A percentile compares a stretch with the other conserved stretches of the same genome.
These are phyloP conservation scores for Embiotoca jacksoni DNA, from an alignment of 2,113 vertebrate species.

Conservation along the genomic window DNA sequence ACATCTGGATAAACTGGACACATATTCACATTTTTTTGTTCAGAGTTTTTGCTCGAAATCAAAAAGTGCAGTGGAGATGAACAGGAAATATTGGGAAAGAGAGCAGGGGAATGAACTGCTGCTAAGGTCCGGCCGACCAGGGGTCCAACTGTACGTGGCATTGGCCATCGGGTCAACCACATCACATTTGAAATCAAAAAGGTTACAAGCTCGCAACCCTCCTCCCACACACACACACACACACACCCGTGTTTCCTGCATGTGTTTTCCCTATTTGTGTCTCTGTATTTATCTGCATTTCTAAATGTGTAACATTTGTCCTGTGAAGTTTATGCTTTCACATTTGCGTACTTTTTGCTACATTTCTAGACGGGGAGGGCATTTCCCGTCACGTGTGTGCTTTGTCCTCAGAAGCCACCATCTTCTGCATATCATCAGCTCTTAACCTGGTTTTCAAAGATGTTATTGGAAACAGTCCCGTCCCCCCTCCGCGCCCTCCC, in stretches of 20 bases:
- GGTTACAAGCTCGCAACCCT: too few species aligned
- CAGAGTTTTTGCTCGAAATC: background rate
- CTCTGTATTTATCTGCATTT: too few species aligned
- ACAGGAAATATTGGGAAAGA: background rate
- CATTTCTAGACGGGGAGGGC: background rate
- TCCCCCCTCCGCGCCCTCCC: conserved; percentile 3
- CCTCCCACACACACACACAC: too few species aligned
- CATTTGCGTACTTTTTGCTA: background rate
- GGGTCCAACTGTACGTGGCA: background rate
- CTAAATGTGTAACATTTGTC: too few species aligned
- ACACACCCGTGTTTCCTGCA: background rate
- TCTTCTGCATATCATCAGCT: conserved; percentile 16
- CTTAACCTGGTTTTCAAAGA: conserved; percentile 36
- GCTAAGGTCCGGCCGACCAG: background rate
- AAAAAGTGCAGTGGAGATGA: background rate
- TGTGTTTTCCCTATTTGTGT: conserved; percentile 11
- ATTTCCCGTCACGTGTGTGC: background rate
- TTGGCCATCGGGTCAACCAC: background rate
- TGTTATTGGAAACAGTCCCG: conserved; percentile 29
- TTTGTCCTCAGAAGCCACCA: background rate
- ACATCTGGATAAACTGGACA: background rate
- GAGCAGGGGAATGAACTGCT: background rate
- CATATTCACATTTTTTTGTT: background rate
- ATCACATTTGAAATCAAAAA: background rate
- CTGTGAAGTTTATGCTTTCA: too few species aligned